Evolutionary conservation across 2,888 invertebrate species (phyloP), one percentile per base, ranked within the genome.

Genomic region (Orchesellides sinensis): DNA sequence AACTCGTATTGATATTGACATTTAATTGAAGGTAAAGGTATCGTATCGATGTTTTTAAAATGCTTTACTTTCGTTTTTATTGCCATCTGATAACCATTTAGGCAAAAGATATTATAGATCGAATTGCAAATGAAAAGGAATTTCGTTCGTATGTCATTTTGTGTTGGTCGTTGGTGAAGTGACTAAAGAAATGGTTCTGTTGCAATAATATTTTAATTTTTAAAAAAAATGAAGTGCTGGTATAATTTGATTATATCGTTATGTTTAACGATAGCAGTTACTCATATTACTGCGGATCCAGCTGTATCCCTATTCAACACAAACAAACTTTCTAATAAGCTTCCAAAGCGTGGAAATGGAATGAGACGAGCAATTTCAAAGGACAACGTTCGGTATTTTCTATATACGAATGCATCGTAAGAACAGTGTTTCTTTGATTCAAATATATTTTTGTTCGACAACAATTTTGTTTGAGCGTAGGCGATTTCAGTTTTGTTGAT

Each of bases 371-470:
- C 72, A 23, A 47, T 78, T 19, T 78, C 70, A 35, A 84, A 83
- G 61, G 83, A 83, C 80, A 72, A 45, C 70, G 77, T 82, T 35
- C 79, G 68, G 14, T 83, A 79, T 49, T 75, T 69, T 65, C 27
- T 83, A 4, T 83, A 80, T 25, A 47, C 74, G 6, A 69, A 83
- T 49, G 14, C 23, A 8, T 47, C 47, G 83, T 83, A 75, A 74
- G 66, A 59, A 35, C 0, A 45, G 17, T 27, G 5, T 23, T 10
- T 29, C 3, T n/a, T 3, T 8, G n/a, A 35, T 65, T 1, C 35
- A 32, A 65, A 8, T 45, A 25, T 6, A 21, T 1, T 6, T 23
- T 56, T 12, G 2, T 25, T 2, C 23, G 5, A 19, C 10, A 8
- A 8, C 3, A 4, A 56, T 56, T 32, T 19, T 14, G 10, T 35